A percentile compares a stretch with the other conserved stretches of the same genome.
Evolutionary conservation across 2,888 invertebrate species (phyloP).

Genomic region (Autographa gamma): DNA sequence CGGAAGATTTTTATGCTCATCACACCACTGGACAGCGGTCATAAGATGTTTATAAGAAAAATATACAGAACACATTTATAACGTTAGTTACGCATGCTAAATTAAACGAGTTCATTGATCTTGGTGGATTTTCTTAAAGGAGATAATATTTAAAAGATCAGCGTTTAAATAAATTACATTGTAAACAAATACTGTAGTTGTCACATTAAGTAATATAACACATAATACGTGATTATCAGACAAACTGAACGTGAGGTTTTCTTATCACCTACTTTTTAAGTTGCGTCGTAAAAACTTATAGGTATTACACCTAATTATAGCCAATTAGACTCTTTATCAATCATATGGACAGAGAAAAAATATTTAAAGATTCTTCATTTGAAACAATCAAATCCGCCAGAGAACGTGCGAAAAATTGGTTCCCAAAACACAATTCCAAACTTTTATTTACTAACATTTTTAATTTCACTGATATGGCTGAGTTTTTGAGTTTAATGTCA

Average conservation of each 20-base stretch:
- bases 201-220: neutral
- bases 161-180: neutral
- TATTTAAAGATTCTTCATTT: too few relatives aligned
- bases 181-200: neutral
- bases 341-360: neutral
- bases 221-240: neutral
- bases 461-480: neutral
- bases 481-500: neutral
- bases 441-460: neutral
- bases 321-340: neutral
- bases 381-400: neutral
- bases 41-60: neutral
- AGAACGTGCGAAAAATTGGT: neutral
- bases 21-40: constrained; percentile 21
- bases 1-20: constrained; percentile 14
- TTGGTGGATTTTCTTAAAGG: neutral
- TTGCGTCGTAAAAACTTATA: neutral
- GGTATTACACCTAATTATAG: neutral
- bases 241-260: neutral
- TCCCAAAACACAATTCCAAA: neutral
- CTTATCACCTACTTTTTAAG: constrained; percentile 5
- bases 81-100: neutral
- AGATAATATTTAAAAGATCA: neutral
- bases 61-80: neutral
- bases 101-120: neutral